Evolutionary conservation across 64 coral and sea anemone species (phyloP).

Genomic region (Dendrophyllia cribrosa): DNA sequence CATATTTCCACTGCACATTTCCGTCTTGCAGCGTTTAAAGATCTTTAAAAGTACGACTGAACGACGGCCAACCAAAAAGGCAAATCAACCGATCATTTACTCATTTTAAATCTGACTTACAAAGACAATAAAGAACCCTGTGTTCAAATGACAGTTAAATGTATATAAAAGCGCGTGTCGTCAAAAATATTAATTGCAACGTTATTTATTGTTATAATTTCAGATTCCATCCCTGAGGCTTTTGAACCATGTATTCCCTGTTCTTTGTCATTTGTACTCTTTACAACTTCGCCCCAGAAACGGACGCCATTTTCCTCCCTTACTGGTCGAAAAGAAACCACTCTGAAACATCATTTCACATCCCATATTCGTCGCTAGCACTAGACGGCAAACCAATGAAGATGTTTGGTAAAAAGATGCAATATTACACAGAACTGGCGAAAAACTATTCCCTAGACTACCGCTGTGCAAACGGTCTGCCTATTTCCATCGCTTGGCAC

Average conservation of each 20-base stretch:
- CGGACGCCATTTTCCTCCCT: slow-evolving; percentile 55
- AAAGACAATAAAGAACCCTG: too few species aligned
- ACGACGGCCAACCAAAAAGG: too few species aligned
- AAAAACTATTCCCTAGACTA: slow-evolving; percentile 75
- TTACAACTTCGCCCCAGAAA: neutral
- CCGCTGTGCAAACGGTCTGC: slow-evolving; percentile 66
- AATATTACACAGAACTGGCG: neutral
- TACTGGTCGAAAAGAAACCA: slow-evolving; percentile 70
- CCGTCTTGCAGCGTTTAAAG: too few species aligned
- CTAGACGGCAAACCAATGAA: neutral
- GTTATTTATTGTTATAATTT: neutral
- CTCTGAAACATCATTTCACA: slow-evolving; percentile 40
- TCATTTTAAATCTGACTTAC: too few species aligned
- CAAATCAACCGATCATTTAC: too few species aligned
- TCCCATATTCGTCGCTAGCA: neutral
- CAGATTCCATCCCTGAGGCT: neutral
- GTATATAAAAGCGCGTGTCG: too few species aligned
- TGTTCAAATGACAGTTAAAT: too few species aligned
- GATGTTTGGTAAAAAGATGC: neutral
- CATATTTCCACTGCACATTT: too few species aligned
- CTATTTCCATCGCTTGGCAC: slow-evolving; percentile 89
- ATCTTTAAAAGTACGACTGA: too few species aligned
- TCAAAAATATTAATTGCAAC: neutral
- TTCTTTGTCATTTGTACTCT: neutral
- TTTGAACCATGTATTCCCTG: neutral